A percentile compares a stretch with the other conserved stretches of the same genome.
phyloP scores from a whole-genome alignment of 2,888 invertebrate genomes.

The Tipula helvola region DNA sequence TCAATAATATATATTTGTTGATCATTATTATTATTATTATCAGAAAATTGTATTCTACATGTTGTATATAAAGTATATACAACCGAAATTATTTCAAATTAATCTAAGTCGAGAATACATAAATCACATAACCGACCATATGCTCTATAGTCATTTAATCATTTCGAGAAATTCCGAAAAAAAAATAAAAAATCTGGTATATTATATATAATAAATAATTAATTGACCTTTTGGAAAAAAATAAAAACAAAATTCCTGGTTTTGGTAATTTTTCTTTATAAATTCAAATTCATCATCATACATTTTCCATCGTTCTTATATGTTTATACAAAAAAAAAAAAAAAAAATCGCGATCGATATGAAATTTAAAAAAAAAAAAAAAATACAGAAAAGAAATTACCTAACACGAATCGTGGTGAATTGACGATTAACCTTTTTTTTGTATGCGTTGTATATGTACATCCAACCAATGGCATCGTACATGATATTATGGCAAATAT shows the following conservation, averaged over 20 bases:
- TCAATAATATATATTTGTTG: background rate
- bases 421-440: constrained; percentile 9
- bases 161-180: background rate
- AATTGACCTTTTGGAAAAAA: background rate
- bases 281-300: constrained; percentile 4
- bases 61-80: background rate
- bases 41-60: background rate
- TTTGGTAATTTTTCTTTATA: background rate
- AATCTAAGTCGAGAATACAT: background rate
- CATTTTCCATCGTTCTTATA: background rate
- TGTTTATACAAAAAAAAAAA: background rate
- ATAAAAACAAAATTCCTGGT: background rate
- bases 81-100: background rate
- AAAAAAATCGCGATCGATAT: background rate
- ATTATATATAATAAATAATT: background rate
- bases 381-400: background rate
- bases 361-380: background rate
- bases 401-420: constrained; percentile 7
- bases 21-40: background rate
- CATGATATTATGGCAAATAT: background rate
- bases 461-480: background rate
- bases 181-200: background rate
- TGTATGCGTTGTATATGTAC: background rate
- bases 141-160: background rate
- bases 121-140: background rate